Conservation (phyloP, 2,888 invertebrate genomes). For the Lissonota sp. region DNA sequence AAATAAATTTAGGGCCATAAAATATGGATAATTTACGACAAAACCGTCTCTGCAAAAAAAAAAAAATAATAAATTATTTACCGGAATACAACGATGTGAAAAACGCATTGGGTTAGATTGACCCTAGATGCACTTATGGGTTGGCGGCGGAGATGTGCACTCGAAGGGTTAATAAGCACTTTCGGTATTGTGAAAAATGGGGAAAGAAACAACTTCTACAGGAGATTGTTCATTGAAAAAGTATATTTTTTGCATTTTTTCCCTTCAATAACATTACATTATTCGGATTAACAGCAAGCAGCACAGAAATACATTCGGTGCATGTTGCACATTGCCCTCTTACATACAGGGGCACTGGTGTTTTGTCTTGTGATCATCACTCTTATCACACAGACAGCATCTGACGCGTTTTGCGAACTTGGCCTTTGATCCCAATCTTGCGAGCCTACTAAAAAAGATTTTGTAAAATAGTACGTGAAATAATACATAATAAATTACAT, state of each 20-base stretch:
- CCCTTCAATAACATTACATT: too few relatives aligned
- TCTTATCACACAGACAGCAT: background rate
- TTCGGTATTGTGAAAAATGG: slow-evolving; percentile 4
- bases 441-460: too few relatives aligned
- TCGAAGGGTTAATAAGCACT: slow-evolving; percentile 13
- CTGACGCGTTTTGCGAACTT: slow-evolving; percentile 16
- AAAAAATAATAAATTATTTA: background rate
- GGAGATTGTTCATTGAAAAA: background rate
- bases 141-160: slow-evolving; percentile 1
- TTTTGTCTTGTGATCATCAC: slow-evolving; percentile 6
- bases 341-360: slow-evolving; percentile 10
- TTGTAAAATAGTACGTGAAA: too few relatives aligned
- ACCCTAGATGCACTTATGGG: slow-evolving; percentile 7
- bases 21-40: background rate
- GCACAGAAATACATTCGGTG: slow-evolving; percentile 8
- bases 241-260: background rate
- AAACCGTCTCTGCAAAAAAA: background rate
- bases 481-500: too few relatives aligned
- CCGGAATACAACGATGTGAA: background rate
- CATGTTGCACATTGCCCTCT: slow-evolving; percentile 11
- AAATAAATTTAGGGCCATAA: background rate
- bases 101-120: slow-evolving; percentile 3
- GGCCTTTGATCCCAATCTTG: too few relatives aligned
- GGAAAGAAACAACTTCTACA: background rate
- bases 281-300: background rate